A percentile compares a stretch with the other conserved stretches of the same genome.
Evolutionary conservation across 2,797 vertebrate genomes (phyloP).

Genomic region (Calcarius lapponicus): DNA sequence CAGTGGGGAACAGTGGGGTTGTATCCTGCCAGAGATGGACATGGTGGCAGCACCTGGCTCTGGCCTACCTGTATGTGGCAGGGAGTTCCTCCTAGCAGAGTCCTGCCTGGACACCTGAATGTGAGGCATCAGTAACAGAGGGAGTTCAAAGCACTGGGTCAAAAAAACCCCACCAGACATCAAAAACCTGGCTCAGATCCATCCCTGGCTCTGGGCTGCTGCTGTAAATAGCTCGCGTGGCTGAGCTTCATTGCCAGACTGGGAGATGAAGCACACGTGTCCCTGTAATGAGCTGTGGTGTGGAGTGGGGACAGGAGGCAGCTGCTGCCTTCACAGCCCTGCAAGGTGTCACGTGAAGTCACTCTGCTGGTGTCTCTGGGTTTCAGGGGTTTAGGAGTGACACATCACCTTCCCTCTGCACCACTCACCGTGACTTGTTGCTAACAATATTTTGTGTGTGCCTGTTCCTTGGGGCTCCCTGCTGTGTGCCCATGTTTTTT

Average conservation of each 20-base stretch:
- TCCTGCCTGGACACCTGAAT: not conserved
- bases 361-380: not conserved
- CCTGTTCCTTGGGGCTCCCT: not conserved
- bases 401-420: not conserved
- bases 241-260: not conserved
- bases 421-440: not conserved
- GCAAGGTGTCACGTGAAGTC: not conserved
- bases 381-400: not conserved
- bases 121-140: not conserved
- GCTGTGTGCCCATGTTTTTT: not conserved
- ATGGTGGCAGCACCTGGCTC: not conserved
- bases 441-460: not conserved
- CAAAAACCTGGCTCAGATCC: not conserved
- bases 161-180: not conserved
- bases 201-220: constrained; percentile 9
- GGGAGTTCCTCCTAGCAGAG: not conserved
- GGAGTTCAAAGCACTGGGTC: not conserved
- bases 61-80: rapidly evolving
- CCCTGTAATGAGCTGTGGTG: not conserved
- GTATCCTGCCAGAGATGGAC: not conserved
- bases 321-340: not conserved
- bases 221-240: not conserved
- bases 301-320: not conserved
- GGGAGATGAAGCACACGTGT: constrained; percentile 5
- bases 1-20: not conserved